These are phyloP conservation scores for Cnemophilus loriae DNA, from an alignment of 2,113 vertebrate genomes.

Conservation along the genomic window DNA sequence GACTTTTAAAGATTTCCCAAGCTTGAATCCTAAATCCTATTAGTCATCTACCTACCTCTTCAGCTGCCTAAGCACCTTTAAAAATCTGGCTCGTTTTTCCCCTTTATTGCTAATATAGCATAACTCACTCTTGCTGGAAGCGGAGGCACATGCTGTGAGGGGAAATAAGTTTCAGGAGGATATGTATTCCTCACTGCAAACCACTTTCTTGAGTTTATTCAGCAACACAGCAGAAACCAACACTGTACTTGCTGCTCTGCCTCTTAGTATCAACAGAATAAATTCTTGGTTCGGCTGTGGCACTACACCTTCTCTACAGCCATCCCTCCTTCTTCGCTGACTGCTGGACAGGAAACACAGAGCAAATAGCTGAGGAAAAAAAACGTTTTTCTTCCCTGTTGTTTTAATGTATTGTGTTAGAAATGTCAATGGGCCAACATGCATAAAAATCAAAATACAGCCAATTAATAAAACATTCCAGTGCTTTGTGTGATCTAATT, in stretches of 20 bases:
- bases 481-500: neutral
- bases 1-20: neutral
- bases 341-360: neutral
- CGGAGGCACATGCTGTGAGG: neutral
- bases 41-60: neutral
- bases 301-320: neutral
- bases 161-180: neutral
- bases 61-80: constrained; percentile 13
- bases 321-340: neutral
- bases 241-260: neutral
- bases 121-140: neutral
- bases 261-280: neutral
- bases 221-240: neutral
- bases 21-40: neutral
- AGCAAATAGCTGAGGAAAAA: neutral
- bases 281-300: neutral
- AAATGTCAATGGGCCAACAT: neutral
- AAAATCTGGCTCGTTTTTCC: neutral
- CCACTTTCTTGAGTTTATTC: neutral
- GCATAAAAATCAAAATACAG: neutral
- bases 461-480: neutral
- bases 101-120: neutral
- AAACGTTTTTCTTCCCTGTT: neutral
- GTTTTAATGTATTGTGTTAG: neutral
- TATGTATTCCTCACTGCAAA: neutral